Evolutionary conservation across 2,797 vertebrate species (phyloP).

Genomic region (Perodicticus potto): DNA sequence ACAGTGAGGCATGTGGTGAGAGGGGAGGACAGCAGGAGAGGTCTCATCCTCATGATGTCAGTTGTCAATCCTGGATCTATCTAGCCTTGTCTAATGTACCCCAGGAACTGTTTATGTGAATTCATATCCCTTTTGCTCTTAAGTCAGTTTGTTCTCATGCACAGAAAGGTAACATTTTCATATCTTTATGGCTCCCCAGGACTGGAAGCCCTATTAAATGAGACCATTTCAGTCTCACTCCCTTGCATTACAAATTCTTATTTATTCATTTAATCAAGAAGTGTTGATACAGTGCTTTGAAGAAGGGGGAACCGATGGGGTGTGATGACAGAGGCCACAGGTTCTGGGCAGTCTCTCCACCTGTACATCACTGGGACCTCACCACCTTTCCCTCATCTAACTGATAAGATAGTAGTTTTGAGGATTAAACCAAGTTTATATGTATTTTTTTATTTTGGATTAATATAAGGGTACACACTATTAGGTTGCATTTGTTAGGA

Average conservation of each 20-base stretch:
- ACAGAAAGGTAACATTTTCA: not conserved
- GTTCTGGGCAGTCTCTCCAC: not conserved
- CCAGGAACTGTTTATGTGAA: not conserved
- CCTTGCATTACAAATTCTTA: not conserved
- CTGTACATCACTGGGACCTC: rapidly evolving
- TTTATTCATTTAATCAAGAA: not conserved
- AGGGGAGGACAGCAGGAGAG: not conserved
- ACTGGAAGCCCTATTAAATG: not conserved
- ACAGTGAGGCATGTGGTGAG: not conserved
- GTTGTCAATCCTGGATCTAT: not conserved
- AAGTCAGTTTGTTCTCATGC: not conserved
- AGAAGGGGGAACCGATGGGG: not conserved
- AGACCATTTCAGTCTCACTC: not conserved
- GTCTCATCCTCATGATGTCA: rapidly evolving
- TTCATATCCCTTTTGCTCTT: not conserved
- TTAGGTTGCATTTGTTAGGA: no score
- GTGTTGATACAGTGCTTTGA: not conserved
- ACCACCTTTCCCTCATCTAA: not conserved
- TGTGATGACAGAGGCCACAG: not conserved
- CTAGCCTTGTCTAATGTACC: not conserved
- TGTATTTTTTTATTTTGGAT: no score
- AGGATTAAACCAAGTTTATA: not conserved
- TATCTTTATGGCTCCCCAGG: not conserved
- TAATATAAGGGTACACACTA: no score
- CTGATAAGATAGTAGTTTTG: not conserved